Percentiles rank a stretch among this genome's conserved stretches.
Conservation (phyloP, 92 coral and sea anemone species). For the Heteractis magnifica region DNA sequence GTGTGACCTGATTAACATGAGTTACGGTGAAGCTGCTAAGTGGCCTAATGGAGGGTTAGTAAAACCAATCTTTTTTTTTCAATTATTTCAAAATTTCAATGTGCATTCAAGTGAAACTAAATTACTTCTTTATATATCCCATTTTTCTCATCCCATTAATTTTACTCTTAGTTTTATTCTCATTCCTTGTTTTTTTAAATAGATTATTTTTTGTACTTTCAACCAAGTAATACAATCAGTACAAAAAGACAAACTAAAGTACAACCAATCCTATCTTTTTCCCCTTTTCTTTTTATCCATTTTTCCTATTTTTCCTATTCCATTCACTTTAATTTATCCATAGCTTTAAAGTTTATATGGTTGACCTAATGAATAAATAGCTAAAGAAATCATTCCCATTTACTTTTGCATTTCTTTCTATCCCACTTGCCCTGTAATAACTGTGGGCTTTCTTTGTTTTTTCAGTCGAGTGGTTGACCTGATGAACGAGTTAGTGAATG, state of each 20-base stretch:
- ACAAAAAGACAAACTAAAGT: background rate
- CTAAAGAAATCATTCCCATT: no score
- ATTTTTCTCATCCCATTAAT: background rate
- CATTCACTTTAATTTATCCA: background rate
- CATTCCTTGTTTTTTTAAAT: background rate
- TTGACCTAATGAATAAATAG: no score
- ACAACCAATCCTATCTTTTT: background rate
- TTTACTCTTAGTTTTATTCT: no score
- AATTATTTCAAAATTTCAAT: background rate
- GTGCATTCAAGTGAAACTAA: background rate
- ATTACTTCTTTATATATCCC: background rate
- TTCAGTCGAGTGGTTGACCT: conserved; percentile 75
- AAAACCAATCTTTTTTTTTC: background rate
- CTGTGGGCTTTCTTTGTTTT: background rate
- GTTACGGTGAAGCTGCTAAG: conserved; percentile 97
- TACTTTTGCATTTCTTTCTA: background rate
- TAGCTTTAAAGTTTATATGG: no score
- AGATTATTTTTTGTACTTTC: background rate
- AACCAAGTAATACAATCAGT: no score
- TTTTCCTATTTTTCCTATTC: background rate
- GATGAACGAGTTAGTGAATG: conserved; percentile 92
- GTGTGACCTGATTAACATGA: conserved; percentile 97
- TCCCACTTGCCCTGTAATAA: background rate
- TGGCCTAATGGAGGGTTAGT: conserved; percentile 98
- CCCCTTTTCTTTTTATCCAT: background rate